Evolutionary conservation across 2,888 invertebrate species (phyloP), one percentile per base, ranked within the genome.

Genomic region (Cryptus armator): DNA sequence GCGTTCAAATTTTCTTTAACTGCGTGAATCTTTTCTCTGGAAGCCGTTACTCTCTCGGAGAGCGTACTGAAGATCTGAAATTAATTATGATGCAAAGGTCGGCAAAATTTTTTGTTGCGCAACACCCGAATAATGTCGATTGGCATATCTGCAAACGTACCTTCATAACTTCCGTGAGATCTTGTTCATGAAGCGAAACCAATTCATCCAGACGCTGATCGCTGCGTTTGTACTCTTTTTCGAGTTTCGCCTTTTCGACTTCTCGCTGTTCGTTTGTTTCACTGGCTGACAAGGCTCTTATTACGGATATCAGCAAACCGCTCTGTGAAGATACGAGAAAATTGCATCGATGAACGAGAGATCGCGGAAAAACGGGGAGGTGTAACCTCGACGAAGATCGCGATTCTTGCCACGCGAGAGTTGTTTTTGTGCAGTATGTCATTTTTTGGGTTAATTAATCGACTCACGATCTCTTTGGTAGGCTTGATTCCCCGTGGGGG

Each of bases 211-310:
- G 95, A 89, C 96, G 96, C 83, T 96, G 96, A 94, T 99, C 99
- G 93, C 99, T 98, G 90, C 97, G 96, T 92, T 97, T 97, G 92
- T 97, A 99, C 91, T 99, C 99, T 89, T 97, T 97, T 94, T 99
- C 99, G 71, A 99, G 95, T 92, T 98, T 98, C 0, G 97, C 97
- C 91, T 99, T 98, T 94, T 99, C 99, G 90, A 98, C 96, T 92
- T 99, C 98, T 72, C 98, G 94, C 92, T 99, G 98, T 92, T 98
- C 98, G 92, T 98, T 98, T 4, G 98, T 98, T 93, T 98, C 98
- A 94, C 98, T 98, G 9, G 98, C 97, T 37, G 99, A 99, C 83
- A 99, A 94, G 0, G 99, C 98, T 87, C 99, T 96, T 88, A 99
- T 99, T 67, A 99, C 99, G 81, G 98, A 98, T 96, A 99, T 99